Conservation (phyloP, 1,140 invertebrate species). For the Hormaphis cornu region DNA sequence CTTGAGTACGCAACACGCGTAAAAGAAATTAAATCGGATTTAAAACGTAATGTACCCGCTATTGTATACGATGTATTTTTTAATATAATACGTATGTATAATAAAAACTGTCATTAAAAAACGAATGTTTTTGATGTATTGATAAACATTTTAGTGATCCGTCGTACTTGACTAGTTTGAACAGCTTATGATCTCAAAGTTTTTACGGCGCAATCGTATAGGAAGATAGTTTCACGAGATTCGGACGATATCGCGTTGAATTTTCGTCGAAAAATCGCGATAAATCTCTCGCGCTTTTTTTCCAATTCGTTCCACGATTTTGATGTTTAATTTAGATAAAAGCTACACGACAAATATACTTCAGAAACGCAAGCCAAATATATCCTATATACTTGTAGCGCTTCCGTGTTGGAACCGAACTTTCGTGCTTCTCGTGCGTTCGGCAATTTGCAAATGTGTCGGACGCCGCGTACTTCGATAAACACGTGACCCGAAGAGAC, state of each 20-base stretch:
- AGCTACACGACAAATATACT: not conserved
- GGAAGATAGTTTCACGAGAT: too few species aligned
- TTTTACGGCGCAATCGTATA: too few species aligned
- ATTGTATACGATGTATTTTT: too few species aligned
- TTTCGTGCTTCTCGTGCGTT: not conserved
- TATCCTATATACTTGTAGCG: not conserved
- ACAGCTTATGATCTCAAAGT: too few species aligned
- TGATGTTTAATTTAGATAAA: slow-evolving; percentile 11
- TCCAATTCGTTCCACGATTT: not conserved
- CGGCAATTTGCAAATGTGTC: not conserved
- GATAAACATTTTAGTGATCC: too few species aligned
- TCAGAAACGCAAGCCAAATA: not conserved
- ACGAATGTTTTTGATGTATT: too few species aligned
- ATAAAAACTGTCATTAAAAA: too few species aligned
- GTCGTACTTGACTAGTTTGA: too few species aligned
- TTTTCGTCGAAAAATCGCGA: not conserved
- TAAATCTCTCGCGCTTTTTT: not conserved
- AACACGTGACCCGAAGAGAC: not conserved
- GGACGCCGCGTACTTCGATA: not conserved
- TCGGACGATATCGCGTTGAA: not conserved
- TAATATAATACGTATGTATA: too few species aligned
- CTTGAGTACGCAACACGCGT: too few species aligned
- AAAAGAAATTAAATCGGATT: too few species aligned
- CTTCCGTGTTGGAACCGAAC: not conserved
- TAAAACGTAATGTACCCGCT: too few species aligned